Base-by-base conservation (phyloP, 2,888 invertebrate genomes). In the Helobdella robusta region DNA sequence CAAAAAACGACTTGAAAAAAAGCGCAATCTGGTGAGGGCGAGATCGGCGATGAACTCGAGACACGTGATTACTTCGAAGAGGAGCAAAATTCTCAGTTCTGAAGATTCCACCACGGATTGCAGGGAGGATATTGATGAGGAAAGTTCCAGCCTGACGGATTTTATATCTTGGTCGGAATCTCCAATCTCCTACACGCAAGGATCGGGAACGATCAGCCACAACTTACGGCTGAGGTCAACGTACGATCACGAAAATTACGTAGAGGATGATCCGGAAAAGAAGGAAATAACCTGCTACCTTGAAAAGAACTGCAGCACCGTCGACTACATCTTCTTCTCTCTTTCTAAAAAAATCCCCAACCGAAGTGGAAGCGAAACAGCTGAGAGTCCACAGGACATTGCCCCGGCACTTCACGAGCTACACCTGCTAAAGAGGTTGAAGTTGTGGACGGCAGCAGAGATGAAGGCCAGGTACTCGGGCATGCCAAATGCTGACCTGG, bases 281-380 rank as follows among this genome's bases (percentile, higher is more conserved):
- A 66, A 64, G 0, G 87, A 86, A 74, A 88, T 86, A 0, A 88
- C 91, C 4, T 90, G 91, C 0, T 84, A 83, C 76, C 92, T 92
- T 63, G 89, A 89, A 87, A 79, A 86, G 63, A 87, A 86, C 5
- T 71, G 70, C 5, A 72, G 72, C 50, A 74, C 73, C 0, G 92
- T 94, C 0, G 94, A 95, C 80, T 93, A 92, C 76, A 91, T 95
- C 68, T 91, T 92, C 78, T 91, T 88, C 70, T 74, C 74, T 28
- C 72, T 74, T 15, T 67, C 66, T 25, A 54, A 67, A 18, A 59
- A 34, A 30, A 40, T 15, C 18, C 40, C 11, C 32, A 36, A 18
- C 6, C 50, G 48, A n/a, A 11, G 15, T 4, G n/a, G n/a, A n/a
- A n/a, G n/a, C n/a, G n/a, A n/a, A n/a, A n/a, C n/a, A n/a, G n/a